Percentiles rank a stretch among this genome's conserved stretches.
These are phyloP conservation scores for Atherix ibis DNA, from an alignment of 2,888 invertebrate genomes.

Conservation along the genomic window DNA sequence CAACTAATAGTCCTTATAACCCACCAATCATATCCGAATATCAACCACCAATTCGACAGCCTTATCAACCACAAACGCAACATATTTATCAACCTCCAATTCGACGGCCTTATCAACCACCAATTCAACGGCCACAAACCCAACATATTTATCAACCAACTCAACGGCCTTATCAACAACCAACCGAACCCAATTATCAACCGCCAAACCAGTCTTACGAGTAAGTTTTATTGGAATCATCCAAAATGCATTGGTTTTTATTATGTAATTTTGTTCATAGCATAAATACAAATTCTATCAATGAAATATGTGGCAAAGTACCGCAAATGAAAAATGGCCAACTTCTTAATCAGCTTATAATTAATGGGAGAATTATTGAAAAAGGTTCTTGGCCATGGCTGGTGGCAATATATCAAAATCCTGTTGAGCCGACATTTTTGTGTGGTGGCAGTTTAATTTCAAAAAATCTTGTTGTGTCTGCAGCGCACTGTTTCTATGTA, in stretches of 20 bases:
- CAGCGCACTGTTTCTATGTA: not conserved
- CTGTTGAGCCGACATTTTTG: not conserved
- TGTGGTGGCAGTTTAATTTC: not conserved
- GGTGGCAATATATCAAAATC: not conserved
- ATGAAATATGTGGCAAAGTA: not conserved
- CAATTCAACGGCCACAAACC: slow-evolving; percentile 1
- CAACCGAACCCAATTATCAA: not conserved
- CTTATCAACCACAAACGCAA: too few relatives aligned
- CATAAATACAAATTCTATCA: not conserved
- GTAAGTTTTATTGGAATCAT: too few relatives aligned
- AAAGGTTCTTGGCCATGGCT: not conserved
- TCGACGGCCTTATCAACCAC: slow-evolving; percentile 1
- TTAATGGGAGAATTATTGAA: too few relatives aligned
- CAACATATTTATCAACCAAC: not conserved
- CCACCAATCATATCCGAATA: too few relatives aligned
- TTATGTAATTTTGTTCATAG: not conserved
- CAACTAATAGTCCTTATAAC: too few relatives aligned
- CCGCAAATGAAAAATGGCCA: too few relatives aligned
- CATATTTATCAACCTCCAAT: too few relatives aligned
- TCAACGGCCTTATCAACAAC: not conserved
- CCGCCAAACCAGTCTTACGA: not conserved
- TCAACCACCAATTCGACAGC: too few relatives aligned
- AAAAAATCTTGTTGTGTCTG: not conserved
- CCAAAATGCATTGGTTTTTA: not conserved
- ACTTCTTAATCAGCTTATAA: too few relatives aligned